These are phyloP conservation scores for Barypeithes pellucidus DNA, from an alignment of 2,888 invertebrate genomes.

Conservation along the genomic window DNA sequence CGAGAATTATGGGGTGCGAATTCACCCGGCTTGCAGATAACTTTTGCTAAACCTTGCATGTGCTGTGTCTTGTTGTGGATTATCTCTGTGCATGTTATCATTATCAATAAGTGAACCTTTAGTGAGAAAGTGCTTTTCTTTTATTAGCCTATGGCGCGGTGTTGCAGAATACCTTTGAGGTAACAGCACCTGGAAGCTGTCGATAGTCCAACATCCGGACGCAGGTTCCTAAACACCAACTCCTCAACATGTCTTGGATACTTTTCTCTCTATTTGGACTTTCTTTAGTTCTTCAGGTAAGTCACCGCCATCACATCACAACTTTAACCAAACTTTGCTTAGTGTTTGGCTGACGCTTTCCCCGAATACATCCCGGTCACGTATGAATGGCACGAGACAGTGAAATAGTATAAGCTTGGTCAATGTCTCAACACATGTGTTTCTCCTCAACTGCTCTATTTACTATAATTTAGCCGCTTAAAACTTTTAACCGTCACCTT, in stretches of 20 bases:
- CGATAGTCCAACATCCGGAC: conserved; percentile 62
- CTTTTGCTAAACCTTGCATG: conserved; percentile 59
- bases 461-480: conserved; percentile 40
- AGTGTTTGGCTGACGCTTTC: conserved; percentile 1
- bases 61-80: conserved; percentile 63
- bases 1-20: conserved; percentile 63
- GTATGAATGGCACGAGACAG: conserved; percentile 62
- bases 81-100: conserved; percentile 46
- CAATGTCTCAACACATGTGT: conserved; percentile 62
- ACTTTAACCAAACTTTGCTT: conserved; percentile 36
- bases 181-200: conserved; percentile 69
- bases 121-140: conserved; percentile 57
- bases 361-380: conserved; percentile 38
- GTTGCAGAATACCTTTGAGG: conserved; percentile 70
- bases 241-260: conserved; percentile 69
- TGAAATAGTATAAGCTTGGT: conserved; percentile 65
- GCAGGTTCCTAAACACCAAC: conserved; percentile 47
- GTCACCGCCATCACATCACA: conserved; percentile 50
- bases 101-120: conserved; percentile 51
- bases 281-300: conserved; percentile 68
- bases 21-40: conserved; percentile 50
- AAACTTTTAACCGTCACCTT: conserved; percentile 42
- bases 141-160: conserved; percentile 70
- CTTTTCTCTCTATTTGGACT: conserved; percentile 65
- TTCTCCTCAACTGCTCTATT: conserved; percentile 36